Percentiles rank a stretch among this genome's conserved stretches.
Conservation (phyloP, 2,113 vertebrate genomes). For the Oreotragus oreotragus region DNA sequence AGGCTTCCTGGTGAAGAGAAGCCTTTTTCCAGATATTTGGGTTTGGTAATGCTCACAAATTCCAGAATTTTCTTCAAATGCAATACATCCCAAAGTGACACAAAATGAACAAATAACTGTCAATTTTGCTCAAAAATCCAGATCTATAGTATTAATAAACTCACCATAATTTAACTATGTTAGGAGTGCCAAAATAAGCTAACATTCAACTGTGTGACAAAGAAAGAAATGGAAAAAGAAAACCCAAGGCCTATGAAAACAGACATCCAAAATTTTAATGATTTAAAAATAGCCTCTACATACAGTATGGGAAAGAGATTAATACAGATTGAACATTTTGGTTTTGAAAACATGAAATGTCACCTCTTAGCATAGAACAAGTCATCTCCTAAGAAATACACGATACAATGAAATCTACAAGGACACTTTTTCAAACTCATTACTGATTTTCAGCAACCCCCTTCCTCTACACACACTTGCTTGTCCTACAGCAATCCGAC, state of each 20-base stretch:
- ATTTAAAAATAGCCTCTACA: conserved; percentile 66
- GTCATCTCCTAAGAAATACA: conserved; percentile 37
- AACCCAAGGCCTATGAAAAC: conserved; percentile 54
- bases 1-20: not conserved
- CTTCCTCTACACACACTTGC: not conserved
- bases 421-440: not conserved
- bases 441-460: not conserved
- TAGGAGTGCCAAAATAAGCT: not conserved
- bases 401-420: conserved; percentile 27
- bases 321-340: conserved; percentile 51
- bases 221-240: conserved; percentile 50
- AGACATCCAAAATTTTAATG: conserved; percentile 67
- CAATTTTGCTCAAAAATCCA: not conserved
- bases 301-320: conserved; percentile 56
- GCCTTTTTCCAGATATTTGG: not conserved
- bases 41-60: not conserved
- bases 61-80: conserved; percentile 16
- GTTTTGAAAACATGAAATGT: conserved; percentile 55
- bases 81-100: not conserved
- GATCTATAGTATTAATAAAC: not conserved
- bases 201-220: conserved; percentile 19
- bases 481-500: not conserved
- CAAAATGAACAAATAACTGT: not conserved
- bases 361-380: conserved; percentile 38
- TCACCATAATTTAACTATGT: not conserved